Evolutionary conservation across 2,888 invertebrate species (phyloP), one percentile per base, ranked within the genome.

Genomic region (Tanaodytes sp.): DNA sequence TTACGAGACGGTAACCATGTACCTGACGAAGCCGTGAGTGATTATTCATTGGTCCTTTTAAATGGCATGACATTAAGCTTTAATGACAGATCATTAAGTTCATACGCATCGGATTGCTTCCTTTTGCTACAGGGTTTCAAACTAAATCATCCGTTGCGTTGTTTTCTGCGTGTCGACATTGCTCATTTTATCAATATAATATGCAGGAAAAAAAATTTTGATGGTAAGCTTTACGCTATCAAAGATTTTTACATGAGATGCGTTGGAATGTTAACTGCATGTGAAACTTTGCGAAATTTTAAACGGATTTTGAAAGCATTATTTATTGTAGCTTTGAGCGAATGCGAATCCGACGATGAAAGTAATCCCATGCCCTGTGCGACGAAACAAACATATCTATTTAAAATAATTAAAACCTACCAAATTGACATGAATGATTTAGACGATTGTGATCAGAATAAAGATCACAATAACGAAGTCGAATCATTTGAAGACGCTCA

Each of bases 121-220:
- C 11, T n/a, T 33, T n/a, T 33, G 12, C n/a, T 33, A n/a, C 12
- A 4, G 6, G 36, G n/a, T 12, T 4, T n/a, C 3, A n/a, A 33
- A n/a, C 12, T 33, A 33, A 4, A 33, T 4, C 8, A 12, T 4
- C 40, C 40, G 9, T 3, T 40, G n/a, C 18, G n/a, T 2, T 67
- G 70, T 23, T 37, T 65, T 11, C 45, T 75, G 11, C 63, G 76
- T 15, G 49, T 75, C 4, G 77, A 78, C 54, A 75, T 77, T n/a
- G 75, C 76, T 0, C 77, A 77, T 49, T 40, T 77, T 6, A 74
- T 77, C 0, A 74, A 76, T 36, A 20, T 69, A 5, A 16, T 39
- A 0, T 74, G 74, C 23, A 33, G 63, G 4, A 73, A 72, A 71
- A 36, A 14, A 5, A 69, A 71, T 43, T 73, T 75, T 20, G 48